Base-by-base conservation (phyloP, 2,113 vertebrate genomes). In the Atrichornis clamosus region DNA sequence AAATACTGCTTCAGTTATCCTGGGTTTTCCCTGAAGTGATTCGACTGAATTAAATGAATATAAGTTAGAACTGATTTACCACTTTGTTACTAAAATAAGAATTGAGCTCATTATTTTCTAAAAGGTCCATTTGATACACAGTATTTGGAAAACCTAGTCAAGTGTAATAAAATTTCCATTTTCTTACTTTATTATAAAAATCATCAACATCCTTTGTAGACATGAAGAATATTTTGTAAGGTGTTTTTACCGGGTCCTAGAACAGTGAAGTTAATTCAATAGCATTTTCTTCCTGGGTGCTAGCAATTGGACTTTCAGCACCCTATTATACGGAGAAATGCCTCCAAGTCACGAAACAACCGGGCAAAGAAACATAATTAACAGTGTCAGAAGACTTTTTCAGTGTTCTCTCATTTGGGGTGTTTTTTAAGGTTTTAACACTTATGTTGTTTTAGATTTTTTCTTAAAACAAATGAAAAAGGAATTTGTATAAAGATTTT, bases 51-150 rank as follows among this genome's bases (percentile, higher is more conserved):
- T 74, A 67, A 81, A 27, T 55, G 2, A 87, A 50, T 59, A 8
- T 27, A 69, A 39, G 3, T 58, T 88, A 24, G 19, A 82, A 79
- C 18, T 50, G 35, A 37, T 86, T 75, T 55, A 37, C 10, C 5
- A 17, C 39, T 64, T 64, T 37, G 2, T 59, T 69, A 8, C 18
- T 58, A 78, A 68, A 47, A 35, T 28, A 58, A 85, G 15, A 85
- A 17, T 30, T 3, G 4, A 73, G 2, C 2, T 82, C n/a, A 33
- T 82, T 75, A 58, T 93, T 79, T 92, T 89, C 32, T 55, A 52
- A 87, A 84, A 64, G 2, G 4, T 59, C 24, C 18, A 19, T 58
- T 74, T 0, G 0, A 35, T 47, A 7, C 42, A 89, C 21, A 28
- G 20, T 53, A 52, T 52, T 69, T 47, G n/a, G 35, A 35, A 89